phyloP scores from a whole-genome alignment of 2,113 vertebrate genomes.

The Chloropsis cyanopogon region DNA sequence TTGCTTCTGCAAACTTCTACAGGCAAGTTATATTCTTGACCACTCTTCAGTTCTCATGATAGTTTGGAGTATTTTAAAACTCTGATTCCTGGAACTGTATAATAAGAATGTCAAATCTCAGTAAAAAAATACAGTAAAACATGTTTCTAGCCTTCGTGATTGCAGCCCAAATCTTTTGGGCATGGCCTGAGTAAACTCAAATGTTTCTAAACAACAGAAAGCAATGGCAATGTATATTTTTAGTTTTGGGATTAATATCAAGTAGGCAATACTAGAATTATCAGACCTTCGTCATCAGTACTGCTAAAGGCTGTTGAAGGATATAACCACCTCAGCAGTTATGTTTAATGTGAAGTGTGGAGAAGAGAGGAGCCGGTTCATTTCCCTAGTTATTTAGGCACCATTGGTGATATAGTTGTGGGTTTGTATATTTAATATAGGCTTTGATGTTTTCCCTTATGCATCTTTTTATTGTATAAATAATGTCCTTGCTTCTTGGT shows the following conservation, averaged over 20 bases:
- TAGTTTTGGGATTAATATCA: background rate
- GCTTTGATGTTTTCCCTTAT: constrained; percentile 62
- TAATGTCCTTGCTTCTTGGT: constrained; percentile 41
- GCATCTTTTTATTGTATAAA: constrained; percentile 60
- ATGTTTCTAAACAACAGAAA: background rate
- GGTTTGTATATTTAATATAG: constrained; percentile 19
- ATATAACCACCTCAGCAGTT: constrained; percentile 25
- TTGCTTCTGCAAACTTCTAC: background rate
- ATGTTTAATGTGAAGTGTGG: background rate
- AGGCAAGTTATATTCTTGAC: constrained; percentile 7
- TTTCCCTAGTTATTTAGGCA: constrained; percentile 38
- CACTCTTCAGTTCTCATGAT: background rate
- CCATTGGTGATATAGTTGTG: constrained; percentile 20
- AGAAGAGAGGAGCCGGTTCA: constrained; percentile 11
- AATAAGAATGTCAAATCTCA: background rate
- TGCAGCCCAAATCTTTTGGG: background rate
- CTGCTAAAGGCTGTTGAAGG: background rate
- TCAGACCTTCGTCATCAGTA: background rate
- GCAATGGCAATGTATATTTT: background rate
- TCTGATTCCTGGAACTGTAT: background rate
- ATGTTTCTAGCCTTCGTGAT: background rate
- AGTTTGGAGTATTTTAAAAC: background rate
- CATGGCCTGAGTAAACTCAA: background rate
- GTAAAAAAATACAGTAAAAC: background rate
- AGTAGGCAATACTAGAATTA: background rate